Evolutionary conservation across 2,888 invertebrate species (phyloP).

Genomic region (Trissolcus brochymenae): DNA sequence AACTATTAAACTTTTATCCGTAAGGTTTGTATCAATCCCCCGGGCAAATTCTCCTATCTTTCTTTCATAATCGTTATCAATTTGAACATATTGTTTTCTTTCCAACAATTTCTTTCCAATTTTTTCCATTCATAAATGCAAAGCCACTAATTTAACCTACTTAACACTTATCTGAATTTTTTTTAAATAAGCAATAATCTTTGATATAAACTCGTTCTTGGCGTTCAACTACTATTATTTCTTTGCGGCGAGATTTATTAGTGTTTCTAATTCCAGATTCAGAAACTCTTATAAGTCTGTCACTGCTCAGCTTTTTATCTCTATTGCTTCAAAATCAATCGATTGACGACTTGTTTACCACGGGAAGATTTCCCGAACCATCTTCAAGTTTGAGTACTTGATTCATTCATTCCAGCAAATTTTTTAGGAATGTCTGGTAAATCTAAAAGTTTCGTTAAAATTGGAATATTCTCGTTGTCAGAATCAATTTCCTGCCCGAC

Average conservation of each 20-base stretch:
- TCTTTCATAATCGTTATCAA: too few relatives aligned
- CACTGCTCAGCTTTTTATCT: slow-evolving; percentile 24
- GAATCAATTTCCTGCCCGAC: slow-evolving; percentile 11
- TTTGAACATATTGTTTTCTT: too few relatives aligned
- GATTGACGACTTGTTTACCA: slow-evolving; percentile 10
- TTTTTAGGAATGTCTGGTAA: slow-evolving; percentile 2
- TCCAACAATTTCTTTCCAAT: too few relatives aligned
- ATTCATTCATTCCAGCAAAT: neutral
- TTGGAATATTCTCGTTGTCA: slow-evolving; percentile 5
- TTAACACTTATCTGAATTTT: slow-evolving; percentile 15
- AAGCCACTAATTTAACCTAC: slow-evolving; percentile 41
- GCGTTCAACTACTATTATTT: neutral
- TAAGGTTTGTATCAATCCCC: too few relatives aligned
- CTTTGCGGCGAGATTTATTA: neutral
- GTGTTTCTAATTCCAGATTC: neutral
- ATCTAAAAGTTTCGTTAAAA: neutral
- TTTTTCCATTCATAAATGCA: slow-evolving; percentile 31
- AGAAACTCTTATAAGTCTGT: slow-evolving; percentile 23
- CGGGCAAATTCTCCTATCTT: too few relatives aligned
- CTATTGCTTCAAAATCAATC: slow-evolving; percentile 9
- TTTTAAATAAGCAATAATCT: slow-evolving; percentile 51
- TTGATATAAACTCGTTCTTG: slow-evolving; percentile 23
- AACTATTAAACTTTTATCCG: too few relatives aligned
- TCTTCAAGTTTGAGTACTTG: slow-evolving; percentile 10
- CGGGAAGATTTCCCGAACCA: neutral